These are phyloP conservation scores for Microctonus brassicae DNA, from an alignment of 2,888 invertebrate genomes.

Conservation along the genomic window DNA sequence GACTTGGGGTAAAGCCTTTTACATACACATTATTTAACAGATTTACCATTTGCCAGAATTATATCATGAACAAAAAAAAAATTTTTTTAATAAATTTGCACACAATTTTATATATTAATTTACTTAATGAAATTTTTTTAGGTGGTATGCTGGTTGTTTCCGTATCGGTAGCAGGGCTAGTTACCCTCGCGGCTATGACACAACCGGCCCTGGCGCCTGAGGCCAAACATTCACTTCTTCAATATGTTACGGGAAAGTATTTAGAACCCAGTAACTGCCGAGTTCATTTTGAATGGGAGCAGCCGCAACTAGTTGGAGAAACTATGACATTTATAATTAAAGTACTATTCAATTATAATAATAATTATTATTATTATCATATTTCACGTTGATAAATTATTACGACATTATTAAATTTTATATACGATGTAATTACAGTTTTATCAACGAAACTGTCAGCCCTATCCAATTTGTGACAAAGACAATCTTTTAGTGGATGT, in stretches of 20 bases:
- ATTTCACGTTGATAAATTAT: constrained; percentile 6
- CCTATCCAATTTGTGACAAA: constrained; percentile 94
- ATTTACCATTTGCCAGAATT: too few species aligned
- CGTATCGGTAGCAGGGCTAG: constrained; percentile 88
- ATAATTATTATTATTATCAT: not conserved
- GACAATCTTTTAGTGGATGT: constrained; percentile 91
- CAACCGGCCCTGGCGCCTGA: constrained; percentile 91
- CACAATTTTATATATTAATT: too few species aligned
- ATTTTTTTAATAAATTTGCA: too few species aligned
- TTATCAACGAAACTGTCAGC: constrained; percentile 92
- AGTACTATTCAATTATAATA: constrained; percentile 62
- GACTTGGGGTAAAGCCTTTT: constrained; percentile 82
- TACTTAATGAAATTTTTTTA: constrained; percentile 56
- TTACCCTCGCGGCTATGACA: constrained; percentile 91
- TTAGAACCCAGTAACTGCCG: constrained; percentile 88
- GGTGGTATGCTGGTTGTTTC: constrained; percentile 92
- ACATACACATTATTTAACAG: not conserved
- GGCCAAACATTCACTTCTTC: constrained; percentile 88
- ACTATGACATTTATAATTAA: constrained; percentile 91
- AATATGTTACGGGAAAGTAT: constrained; percentile 93
- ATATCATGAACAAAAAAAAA: too few species aligned
- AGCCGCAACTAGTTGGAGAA: constrained; percentile 90
- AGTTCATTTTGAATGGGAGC: constrained; percentile 91
- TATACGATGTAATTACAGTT: constrained; percentile 72
- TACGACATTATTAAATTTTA: not conserved